Evolutionary conservation across 1,140 invertebrate species (phyloP).

Genomic region (Drosophila fuyamai): DNA sequence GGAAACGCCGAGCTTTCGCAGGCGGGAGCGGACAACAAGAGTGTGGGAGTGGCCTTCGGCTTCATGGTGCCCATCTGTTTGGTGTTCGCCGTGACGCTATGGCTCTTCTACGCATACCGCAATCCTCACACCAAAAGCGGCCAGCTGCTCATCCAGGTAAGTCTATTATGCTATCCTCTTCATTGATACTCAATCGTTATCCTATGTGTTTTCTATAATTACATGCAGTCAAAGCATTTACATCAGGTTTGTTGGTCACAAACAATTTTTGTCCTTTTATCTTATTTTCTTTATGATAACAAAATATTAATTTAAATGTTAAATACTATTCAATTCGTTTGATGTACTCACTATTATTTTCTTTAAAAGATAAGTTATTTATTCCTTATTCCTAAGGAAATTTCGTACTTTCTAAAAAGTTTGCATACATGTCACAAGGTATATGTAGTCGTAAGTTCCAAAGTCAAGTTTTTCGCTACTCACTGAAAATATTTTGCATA

Average conservation of each 20-base stretch:
- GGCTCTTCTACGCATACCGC: slow-evolving; percentile 96
- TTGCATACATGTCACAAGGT: too few species aligned
- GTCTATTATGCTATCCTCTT: neutral
- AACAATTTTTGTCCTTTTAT: too few species aligned
- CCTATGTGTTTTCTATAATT: slow-evolving; percentile 36
- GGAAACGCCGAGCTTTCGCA: slow-evolving; percentile 42
- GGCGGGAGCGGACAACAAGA: slow-evolving; percentile 60
- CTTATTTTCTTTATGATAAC: too few species aligned
- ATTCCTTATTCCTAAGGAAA: too few species aligned
- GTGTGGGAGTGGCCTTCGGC: slow-evolving; percentile 73
- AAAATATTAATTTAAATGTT: too few species aligned
- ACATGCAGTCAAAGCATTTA: slow-evolving; percentile 83
- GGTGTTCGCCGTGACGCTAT: slow-evolving; percentile 86
- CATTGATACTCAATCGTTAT: neutral
- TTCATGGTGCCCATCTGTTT: slow-evolving; percentile 81
- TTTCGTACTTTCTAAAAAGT: too few species aligned
- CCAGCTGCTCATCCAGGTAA: slow-evolving; percentile 97
- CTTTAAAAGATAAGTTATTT: too few species aligned
- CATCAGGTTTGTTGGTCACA: slow-evolving; percentile 73
- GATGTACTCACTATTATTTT: too few species aligned
- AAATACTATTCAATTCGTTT: too few species aligned
- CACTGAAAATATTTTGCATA: too few species aligned
- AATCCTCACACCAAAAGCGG: slow-evolving; percentile 98
- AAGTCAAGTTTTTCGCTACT: too few species aligned
- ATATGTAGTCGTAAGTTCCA: too few species aligned